Base-by-base conservation (phyloP, 1,140 invertebrate genomes). In the Drosophila rufa region DNA sequence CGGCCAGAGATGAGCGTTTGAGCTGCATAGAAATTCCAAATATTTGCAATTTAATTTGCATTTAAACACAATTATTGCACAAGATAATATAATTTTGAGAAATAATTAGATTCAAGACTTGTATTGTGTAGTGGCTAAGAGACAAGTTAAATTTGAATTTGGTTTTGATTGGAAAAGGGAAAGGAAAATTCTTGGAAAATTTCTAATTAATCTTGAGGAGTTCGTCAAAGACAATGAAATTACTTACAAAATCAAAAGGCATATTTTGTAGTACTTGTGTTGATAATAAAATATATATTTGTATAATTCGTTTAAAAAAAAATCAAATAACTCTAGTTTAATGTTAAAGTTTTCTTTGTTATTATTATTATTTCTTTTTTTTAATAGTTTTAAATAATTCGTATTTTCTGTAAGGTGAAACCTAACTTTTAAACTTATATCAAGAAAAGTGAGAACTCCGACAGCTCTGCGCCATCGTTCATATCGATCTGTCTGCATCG, bases 1-100 rank as follows among this genome's bases (percentile, higher is more conserved):
- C 33, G 48, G 17, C 46, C 27, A 77, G 73, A 77, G 74, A 77
- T 74, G 68, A 75, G 48, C 60, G 15, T 7, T 48, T 36, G 12
- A 12, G 55, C 40, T 2, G 14, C 30, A 38, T 36, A 46, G 43
- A 55, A 64, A 64, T 47, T 19, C 15, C 47, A 75, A 75, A 73
- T 73, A 73, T 73, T 73, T 73, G 67, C 69, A 73, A 59, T 69
- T 73, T 71, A 36, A 73, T 73, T 73, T 71, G 51, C 38, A 71
- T 50, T 71, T 25, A 71, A 73, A 73, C 17, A 30, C 67, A 73
- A 73, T 73, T 73, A 45, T 59, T 58, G 38, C 38, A 2, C 2
- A n/a, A 58, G 30, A 73, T 59, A 71, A 68, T 42, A 22, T 17
- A 43, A 57, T 73, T 71, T 60, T 19, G 38, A 3, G 2, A 22